Conservation (phyloP, 2,888 invertebrate species). For the Serrognathus titanus region DNA sequence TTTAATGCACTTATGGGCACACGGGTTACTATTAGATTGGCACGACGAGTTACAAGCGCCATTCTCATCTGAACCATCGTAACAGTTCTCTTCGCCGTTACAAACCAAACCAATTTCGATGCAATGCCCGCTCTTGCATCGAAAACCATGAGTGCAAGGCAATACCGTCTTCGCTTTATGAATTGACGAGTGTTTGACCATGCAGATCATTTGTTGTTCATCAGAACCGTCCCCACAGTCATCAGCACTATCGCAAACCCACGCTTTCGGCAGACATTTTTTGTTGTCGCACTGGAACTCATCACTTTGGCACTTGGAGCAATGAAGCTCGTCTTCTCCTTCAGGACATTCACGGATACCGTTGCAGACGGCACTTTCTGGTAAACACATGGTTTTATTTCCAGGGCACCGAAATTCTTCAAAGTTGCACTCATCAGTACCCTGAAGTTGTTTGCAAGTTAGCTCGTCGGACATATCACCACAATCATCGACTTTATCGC, state of each 20-base stretch:
- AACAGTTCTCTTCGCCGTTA: conserved; percentile 61
- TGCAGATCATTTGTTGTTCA: conserved; percentile 53
- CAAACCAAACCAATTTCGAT: conserved; percentile 63
- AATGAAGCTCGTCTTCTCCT: conserved; percentile 64
- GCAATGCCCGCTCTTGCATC: conserved; percentile 61
- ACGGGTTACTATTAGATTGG: conserved; percentile 44
- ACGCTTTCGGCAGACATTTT: conserved; percentile 56
- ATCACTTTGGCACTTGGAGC: conserved; percentile 48
- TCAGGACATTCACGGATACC: conserved; percentile 66
- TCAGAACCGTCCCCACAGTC: conserved; percentile 75
- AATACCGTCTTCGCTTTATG: not conserved
- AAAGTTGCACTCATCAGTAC: conserved; percentile 42
- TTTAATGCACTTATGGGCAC: conserved; percentile 58
- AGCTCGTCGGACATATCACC: conserved; percentile 57
- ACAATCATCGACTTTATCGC: conserved; percentile 59
- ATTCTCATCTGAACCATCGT: conserved; percentile 68
- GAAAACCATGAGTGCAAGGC: conserved; percentile 50
- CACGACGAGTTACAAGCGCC: conserved; percentile 59
- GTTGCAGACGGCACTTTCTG: conserved; percentile 52
- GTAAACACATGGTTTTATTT: conserved; percentile 54
- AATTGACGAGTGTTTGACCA: conserved; percentile 14
- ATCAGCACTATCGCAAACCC: conserved; percentile 59
- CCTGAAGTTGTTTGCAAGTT: conserved; percentile 40
- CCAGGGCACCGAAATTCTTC: conserved; percentile 53
- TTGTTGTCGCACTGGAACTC: conserved; percentile 58